These are phyloP conservation scores for Morus bassanus DNA, from an alignment of 2,797 vertebrate species.

Conservation along the genomic window DNA sequence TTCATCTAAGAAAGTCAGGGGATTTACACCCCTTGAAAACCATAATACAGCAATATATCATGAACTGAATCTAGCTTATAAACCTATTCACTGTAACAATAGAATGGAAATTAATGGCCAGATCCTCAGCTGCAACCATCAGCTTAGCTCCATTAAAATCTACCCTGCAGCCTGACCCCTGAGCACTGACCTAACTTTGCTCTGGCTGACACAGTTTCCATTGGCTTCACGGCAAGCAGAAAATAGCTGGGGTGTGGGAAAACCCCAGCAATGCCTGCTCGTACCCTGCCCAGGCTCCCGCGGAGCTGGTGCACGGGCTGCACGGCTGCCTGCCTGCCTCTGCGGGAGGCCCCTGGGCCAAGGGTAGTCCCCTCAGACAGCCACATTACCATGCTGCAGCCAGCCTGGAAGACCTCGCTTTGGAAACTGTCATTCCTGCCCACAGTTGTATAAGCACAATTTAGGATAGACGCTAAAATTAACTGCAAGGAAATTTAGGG, in stretches of 20 bases:
- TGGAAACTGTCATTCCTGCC: background rate
- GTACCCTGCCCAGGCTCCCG: background rate
- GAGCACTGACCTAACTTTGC: background rate
- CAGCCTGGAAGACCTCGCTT: background rate
- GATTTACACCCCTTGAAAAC: slow-evolving; percentile 3
- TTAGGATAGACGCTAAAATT: background rate
- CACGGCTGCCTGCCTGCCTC: fast-evolving
- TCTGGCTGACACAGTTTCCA: slow-evolving; percentile 41
- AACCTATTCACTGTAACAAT: slow-evolving; percentile 16
- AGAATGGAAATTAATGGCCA: slow-evolving; percentile 37
- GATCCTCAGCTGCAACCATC: slow-evolving; percentile 49
- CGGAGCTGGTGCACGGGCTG: background rate
- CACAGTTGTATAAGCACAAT: background rate
- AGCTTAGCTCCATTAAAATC: slow-evolving; percentile 49
- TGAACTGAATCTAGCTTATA: slow-evolving; percentile 2
- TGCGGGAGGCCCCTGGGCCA: background rate
- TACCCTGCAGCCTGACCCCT: slow-evolving; percentile 17
- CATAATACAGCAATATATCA: background rate
- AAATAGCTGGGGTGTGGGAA: slow-evolving; percentile 28
- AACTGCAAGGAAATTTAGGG: background rate
- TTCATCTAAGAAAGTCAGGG: background rate
- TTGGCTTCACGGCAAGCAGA: background rate
- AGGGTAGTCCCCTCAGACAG: background rate
- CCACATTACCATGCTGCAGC: background rate
- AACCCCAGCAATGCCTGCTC: background rate